A percentile compares a stretch with the other conserved stretches of the same genome.
phyloP scores from a whole-genome alignment of 2,888 invertebrate species.

The Callosobruchus maculatus region DNA sequence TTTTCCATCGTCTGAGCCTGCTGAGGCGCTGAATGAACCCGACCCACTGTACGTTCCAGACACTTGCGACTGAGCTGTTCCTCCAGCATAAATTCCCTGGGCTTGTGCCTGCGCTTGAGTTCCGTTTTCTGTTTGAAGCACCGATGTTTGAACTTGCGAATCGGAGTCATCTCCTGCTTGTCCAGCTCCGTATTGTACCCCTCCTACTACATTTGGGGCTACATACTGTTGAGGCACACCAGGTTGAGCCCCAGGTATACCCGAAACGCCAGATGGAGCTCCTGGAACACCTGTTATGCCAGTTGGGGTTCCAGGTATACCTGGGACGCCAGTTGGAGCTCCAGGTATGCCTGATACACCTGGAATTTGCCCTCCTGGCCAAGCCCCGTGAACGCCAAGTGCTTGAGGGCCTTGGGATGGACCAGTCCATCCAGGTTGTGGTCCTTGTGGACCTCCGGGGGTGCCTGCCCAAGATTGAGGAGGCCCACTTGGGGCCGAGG shows the following conservation, averaged over 20 bases:
- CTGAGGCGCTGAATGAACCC: slow-evolving; percentile 79
- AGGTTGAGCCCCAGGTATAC: slow-evolving; percentile 10
- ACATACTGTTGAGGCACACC: slow-evolving; percentile 7
- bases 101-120: slow-evolving; percentile 75
- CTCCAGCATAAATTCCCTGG: slow-evolving; percentile 71
- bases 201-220: slow-evolving; percentile 3
- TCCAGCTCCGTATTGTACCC: slow-evolving; percentile 4
- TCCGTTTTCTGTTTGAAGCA: slow-evolving; percentile 56
- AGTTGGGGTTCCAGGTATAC: slow-evolving; percentile 10
- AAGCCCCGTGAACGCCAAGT: slow-evolving; percentile 6
- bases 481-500: not conserved
- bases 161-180: slow-evolving; percentile 59
- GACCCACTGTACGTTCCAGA: slow-evolving; percentile 74
- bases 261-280: slow-evolving; percentile 11
- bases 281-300: slow-evolving; percentile 8
- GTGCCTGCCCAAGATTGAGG: no score
- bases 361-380: slow-evolving; percentile 15
- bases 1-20: slow-evolving; percentile 71
- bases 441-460: not conserved
- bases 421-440: not conserved
- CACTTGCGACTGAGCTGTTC: slow-evolving; percentile 78
- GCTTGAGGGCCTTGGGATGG: not conserved
- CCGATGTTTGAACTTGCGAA: slow-evolving; percentile 69
- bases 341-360: slow-evolving; percentile 9
- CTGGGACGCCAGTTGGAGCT: slow-evolving; percentile 14